These are phyloP conservation scores for Clavelina lepadiformis DNA, from an alignment of 23 tunicate genomes.

Conservation along the genomic window DNA sequence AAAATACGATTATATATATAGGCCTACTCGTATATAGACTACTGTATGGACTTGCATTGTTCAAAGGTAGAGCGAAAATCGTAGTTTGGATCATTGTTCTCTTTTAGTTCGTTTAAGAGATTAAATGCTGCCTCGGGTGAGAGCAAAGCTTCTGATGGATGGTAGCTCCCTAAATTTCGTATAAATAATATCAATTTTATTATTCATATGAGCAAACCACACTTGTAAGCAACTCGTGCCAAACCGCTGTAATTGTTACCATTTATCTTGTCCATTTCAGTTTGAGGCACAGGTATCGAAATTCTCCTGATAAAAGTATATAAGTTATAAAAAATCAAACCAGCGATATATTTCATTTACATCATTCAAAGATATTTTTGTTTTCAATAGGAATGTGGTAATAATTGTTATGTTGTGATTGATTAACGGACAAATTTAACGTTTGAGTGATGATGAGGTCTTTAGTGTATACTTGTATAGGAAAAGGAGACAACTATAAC, in stretches of 20 bases:
- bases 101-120: constrained; percentile 49
- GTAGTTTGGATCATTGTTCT: constrained; percentile 10
- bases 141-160: no score
- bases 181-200: no score
- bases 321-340: no score
- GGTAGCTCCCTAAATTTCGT: no score
- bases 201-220: background rate
- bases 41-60: constrained; percentile 15
- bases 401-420: no score
- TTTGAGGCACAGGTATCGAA: constrained; percentile 30
- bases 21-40: background rate
- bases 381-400: no score
- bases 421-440: no score
- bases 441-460: no score
- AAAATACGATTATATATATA: background rate
- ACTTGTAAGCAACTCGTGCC: background rate
- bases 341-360: no score
- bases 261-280: constrained; percentile 7
- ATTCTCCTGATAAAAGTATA: constrained; percentile 25
- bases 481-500: no score
- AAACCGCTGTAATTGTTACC: background rate
- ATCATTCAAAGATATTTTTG: no score
- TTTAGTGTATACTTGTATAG: no score
- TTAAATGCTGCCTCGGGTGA: constrained; percentile 61
- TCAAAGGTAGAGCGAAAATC: constrained; percentile 32